Percentiles rank a stretch among this genome's conserved stretches.
Evolutionary conservation across 2,888 invertebrate genomes (phyloP).

Genomic region (Nudaria mundana): DNA sequence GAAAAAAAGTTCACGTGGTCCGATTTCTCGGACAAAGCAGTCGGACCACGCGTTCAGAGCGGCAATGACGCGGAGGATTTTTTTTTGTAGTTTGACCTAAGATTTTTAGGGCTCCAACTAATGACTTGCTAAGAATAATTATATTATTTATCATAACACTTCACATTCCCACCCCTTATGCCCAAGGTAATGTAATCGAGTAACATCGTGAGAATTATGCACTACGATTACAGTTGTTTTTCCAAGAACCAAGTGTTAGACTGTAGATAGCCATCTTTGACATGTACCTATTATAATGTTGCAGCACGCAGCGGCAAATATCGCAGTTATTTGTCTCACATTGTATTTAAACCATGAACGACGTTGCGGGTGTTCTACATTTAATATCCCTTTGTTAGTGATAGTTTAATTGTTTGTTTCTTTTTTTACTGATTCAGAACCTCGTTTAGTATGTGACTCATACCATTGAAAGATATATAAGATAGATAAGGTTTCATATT

Average conservation of each 20-base stretch:
- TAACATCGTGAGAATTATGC: slow-evolving; percentile 30
- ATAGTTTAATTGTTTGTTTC: slow-evolving; percentile 7
- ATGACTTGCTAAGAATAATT: too few relatives aligned
- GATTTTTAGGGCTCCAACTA: too few relatives aligned
- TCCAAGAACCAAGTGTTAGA: slow-evolving; percentile 24
- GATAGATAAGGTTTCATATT: too few relatives aligned
- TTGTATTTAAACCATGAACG: slow-evolving; percentile 62
- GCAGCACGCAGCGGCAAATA: slow-evolving; percentile 37
- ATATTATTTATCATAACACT: too few relatives aligned
- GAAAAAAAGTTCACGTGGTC: too few relatives aligned
- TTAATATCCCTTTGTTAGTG: slow-evolving; percentile 29
- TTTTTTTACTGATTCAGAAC: background rate
- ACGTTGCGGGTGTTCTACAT: slow-evolving; percentile 43
- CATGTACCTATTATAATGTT: slow-evolving; percentile 43
- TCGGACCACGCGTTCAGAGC: too few relatives aligned
- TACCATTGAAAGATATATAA: too few relatives aligned
- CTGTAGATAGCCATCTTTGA: slow-evolving; percentile 57
- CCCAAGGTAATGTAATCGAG: slow-evolving; percentile 28
- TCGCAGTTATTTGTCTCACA: slow-evolving; percentile 65
- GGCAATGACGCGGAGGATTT: too few relatives aligned
- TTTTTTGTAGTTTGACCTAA: too few relatives aligned
- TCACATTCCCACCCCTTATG: slow-evolving; percentile 1
- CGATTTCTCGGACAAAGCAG: too few relatives aligned
- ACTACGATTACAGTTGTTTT: slow-evolving; percentile 18
- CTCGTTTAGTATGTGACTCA: too few relatives aligned